These are phyloP conservation scores for Halesus radiatus DNA, from an alignment of 1,140 invertebrate species.

Conservation along the genomic window DNA sequence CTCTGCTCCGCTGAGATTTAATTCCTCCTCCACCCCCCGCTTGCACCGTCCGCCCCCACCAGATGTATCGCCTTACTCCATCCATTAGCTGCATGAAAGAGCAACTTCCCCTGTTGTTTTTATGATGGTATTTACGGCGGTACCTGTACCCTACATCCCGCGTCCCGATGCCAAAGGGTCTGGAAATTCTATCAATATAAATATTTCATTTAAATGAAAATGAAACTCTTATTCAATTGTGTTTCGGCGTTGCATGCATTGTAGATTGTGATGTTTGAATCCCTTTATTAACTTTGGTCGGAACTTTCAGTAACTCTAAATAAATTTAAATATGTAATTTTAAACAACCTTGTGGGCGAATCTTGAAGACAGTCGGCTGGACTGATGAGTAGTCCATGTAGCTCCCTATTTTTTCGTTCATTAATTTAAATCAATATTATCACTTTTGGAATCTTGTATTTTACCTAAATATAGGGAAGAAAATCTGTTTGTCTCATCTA, in stretches of 20 bases:
- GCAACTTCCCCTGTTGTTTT: slow-evolving; percentile 35
- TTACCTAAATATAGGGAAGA: no score
- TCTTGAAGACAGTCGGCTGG: no score
- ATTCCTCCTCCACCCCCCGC: background rate
- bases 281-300: no score
- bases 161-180: background rate
- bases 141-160: background rate
- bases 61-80: slow-evolving; percentile 39
- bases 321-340: no score
- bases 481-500: no score
- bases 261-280: no score
- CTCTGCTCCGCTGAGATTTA: slow-evolving; percentile 5
- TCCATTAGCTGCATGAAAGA: slow-evolving; percentile 47
- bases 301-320: no score
- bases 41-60: background rate
- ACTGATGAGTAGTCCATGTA: no score
- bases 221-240: background rate
- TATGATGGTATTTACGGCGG: slow-evolving; percentile 23
- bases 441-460: no score
- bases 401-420: no score
- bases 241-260: background rate
- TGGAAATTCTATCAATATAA: background rate
- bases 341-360: no score
- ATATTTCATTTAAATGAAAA: background rate
- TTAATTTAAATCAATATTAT: no score